phyloP scores from a whole-genome alignment of 2,113 vertebrate genomes.

The Protobothrops mucrosquamatus region DNA sequence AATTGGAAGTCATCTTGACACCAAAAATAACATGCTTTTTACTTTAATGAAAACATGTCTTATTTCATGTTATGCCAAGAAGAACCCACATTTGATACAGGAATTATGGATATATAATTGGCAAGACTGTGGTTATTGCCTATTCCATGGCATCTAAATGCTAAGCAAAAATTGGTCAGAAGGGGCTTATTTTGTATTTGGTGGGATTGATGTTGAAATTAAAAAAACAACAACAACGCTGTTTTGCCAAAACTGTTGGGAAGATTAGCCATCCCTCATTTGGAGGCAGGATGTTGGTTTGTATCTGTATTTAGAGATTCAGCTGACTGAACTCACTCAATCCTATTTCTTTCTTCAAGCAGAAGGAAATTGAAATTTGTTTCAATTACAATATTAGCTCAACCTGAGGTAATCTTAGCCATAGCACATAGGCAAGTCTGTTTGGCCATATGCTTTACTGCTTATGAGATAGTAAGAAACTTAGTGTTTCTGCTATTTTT shows the following conservation, averaged over 20 bases:
- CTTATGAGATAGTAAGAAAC: not conserved
- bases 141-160: not conserved
- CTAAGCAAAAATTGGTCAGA: not conserved
- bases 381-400: not conserved
- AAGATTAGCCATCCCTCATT: not conserved
- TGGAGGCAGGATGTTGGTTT: not conserved
- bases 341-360: not conserved
- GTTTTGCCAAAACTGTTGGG: not conserved
- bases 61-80: not conserved
- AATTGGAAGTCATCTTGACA: constrained; percentile 1
- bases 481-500: not conserved
- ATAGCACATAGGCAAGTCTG: not conserved
- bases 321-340: not conserved
- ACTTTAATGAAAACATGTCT: not conserved
- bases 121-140: not conserved
- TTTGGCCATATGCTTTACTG: not conserved
- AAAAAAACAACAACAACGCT: not conserved
- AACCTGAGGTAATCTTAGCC: not conserved
- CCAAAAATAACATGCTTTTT: constrained; percentile 21
- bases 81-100: not conserved
- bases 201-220: not conserved
- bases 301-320: not conserved
- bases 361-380: not conserved
- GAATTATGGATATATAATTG: not conserved
- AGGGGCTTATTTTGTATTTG: not conserved